These are phyloP conservation scores for Adelosebastes latens DNA, from an alignment of 2,797 vertebrate species.

Conservation along the genomic window DNA sequence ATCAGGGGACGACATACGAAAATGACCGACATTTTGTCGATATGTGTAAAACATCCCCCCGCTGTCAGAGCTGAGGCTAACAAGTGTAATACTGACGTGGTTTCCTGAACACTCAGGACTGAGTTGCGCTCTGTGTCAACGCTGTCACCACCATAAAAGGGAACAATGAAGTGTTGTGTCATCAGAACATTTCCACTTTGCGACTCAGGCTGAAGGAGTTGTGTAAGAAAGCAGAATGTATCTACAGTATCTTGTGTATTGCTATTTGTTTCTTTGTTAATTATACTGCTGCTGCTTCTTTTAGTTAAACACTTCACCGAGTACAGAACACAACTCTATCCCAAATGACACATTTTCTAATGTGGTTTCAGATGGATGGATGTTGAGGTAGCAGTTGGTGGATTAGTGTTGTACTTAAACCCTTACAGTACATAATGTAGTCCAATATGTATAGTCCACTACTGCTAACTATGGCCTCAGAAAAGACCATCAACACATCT, in stretches of 20 bases:
- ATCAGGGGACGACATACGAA: not conserved
- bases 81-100: not conserved
- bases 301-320: not conserved
- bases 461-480: not conserved
- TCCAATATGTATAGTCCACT: not conserved
- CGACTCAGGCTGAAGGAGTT: not conserved
- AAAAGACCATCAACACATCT: not conserved
- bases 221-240: not conserved
- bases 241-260: not conserved
- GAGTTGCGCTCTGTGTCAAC: not conserved
- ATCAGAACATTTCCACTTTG: slow-evolving; percentile 23
- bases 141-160: slow-evolving; percentile 44
- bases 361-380: too few relatives aligned
- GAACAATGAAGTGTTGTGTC: not conserved
- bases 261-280: not conserved
- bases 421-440: not conserved
- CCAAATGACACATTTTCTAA: not conserved
- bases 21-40: not conserved
- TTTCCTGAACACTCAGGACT: not conserved
- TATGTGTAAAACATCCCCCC: not conserved
- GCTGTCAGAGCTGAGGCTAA: not conserved
- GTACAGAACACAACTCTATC: not conserved
- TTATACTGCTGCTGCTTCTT: not conserved
- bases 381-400: not conserved
- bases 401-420: not conserved